These are phyloP conservation scores for Pitta sordida DNA, from an alignment of 2,113 vertebrate species.

Conservation along the genomic window DNA sequence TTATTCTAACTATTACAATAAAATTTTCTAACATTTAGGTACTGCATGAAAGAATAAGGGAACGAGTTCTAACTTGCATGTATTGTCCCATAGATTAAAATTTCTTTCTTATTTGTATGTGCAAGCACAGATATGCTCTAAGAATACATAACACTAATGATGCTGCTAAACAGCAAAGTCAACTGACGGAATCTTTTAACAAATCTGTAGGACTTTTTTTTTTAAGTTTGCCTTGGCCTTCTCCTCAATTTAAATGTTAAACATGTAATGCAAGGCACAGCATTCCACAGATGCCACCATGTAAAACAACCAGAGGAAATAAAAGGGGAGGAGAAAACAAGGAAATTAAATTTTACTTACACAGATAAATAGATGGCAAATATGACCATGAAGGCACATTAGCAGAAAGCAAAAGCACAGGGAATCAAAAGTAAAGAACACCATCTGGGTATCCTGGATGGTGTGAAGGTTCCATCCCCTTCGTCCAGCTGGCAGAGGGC, in stretches of 20 bases:
- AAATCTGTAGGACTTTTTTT: neutral
- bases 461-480: neutral
- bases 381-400: neutral
- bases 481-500: neutral
- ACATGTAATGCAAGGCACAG: neutral
- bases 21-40: neutral
- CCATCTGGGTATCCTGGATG: neutral
- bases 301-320: neutral
- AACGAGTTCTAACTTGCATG: neutral
- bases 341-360: neutral
- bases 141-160: neutral
- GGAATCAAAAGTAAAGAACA: conserved; percentile 20
- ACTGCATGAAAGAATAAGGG: neutral
- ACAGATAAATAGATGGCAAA: neutral
- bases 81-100: neutral
- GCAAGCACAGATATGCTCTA: neutral
- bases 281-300: neutral
- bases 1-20: neutral
- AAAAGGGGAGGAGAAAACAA: conserved; percentile 18
- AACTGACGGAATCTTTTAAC: neutral
- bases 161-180: neutral
- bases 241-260: neutral
- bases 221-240: neutral
- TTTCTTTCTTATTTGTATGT: neutral
- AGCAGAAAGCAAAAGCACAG: neutral